Base-by-base conservation (phyloP, 2,888 invertebrate species). In the Eupithecia subumbrata region DNA sequence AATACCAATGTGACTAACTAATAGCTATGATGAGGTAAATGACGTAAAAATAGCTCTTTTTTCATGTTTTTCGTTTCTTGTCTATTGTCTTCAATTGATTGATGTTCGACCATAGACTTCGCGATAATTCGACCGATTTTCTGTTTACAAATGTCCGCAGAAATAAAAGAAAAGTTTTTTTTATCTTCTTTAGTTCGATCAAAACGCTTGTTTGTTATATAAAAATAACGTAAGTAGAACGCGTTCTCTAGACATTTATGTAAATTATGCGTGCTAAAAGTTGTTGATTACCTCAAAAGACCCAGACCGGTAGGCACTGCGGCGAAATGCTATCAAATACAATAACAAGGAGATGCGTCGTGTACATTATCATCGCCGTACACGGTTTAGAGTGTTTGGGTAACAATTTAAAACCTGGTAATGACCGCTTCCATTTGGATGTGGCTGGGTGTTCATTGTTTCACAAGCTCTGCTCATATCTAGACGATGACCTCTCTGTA, bases 381-480 rank as follows among this genome's bases (percentile, higher is more conserved):
- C 82, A 86, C 79, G 84, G 88, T 81, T 87, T 84, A 69, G 86
- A 87, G 81, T 87, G 86, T 74, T 82, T 86, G 76, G 88, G 86
- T 76, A 87, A 87, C 78, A 83, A 88, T 76, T 82, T 87, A 73
- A 88, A 90, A 79, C 82, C 87, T 40, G 84, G 86, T 37, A 88
- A 86, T 77, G 90, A 89, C 81, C 87, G 85, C 81, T 92, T 88
- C 81, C 84, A 82, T 73, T 83, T 90, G 71, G 92, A 94, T 82
- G 83, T 93, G 77, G 86, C 85, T 81, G 91, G 89, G 73, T 95
- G 95, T 84, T 85, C 87, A 75, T 84, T 88, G 79, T 88, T 92
- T 82, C 91, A 92, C 81, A 92, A 93, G 79, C 87, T 93, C 79
- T 95, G 95, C 84, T 92, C 91, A 43, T 89, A 91, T 80, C 83